Evolutionary conservation across 2,797 vertebrate genomes (phyloP), one percentile per base, ranked within the genome.

Genomic region (Dallia pectoralis): DNA sequence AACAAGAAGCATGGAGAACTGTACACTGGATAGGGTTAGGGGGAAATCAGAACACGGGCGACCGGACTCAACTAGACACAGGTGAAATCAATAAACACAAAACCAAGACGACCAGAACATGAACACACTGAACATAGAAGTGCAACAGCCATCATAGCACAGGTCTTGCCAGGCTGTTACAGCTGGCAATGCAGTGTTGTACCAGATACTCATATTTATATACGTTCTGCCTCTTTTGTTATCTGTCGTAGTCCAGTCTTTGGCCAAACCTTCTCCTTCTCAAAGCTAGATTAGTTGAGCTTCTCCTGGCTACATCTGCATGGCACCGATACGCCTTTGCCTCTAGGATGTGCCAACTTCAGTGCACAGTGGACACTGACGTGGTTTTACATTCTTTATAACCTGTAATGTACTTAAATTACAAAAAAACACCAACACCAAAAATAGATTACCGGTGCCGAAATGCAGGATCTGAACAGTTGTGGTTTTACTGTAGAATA

Each of bases 201-300:
- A 36, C 33, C 33, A 36, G 6, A 36, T 40, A 9, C 15, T 44
- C 40, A 11, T 63, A 30, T 32, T 16, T 63, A 4, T 22, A 59
- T 27, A 1, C 61, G 16, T 14, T 29, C 6, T 29, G 25, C 22
- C 29, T 29, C 61, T 62, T 62, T 11, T 30, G 27, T 63, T 27
- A 32, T 27, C 61, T 16, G 29, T 16, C 61, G 16, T 30, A 22
- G 53, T 9, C 53, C 27, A 62, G 27, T 30, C 12, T 30, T 1
- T 63, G 61, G 22, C n/a, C 61, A 63, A 16, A 63, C 11, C 25
- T 12, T 59, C 53, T 59, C 53, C 4, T 63, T 27, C 27, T 63
- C 2, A 63, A 15, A 63, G 61, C 61, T 29, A 63, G 29, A 63
- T 63, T 30, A 30, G 61, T 63, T 63, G 61, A 63, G 61, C 29